Base-by-base conservation (phyloP, 2,797 vertebrate species). In the Thalassophryne amazonica region DNA sequence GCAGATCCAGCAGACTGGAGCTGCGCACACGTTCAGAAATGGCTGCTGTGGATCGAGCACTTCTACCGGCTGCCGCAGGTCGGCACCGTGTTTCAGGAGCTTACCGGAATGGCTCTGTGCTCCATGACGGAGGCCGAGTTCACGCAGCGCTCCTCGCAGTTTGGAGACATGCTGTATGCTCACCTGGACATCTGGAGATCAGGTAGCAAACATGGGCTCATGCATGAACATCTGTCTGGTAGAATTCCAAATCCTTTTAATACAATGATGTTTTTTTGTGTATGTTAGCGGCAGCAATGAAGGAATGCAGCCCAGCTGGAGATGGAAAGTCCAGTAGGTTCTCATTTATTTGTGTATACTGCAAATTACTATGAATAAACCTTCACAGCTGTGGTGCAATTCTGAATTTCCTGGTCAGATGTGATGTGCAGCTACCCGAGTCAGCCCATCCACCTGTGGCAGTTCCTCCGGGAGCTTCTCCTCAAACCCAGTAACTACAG, bases 101-200 rank as follows among this genome's bases (percentile, higher is more conserved):
- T 98, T 55, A 91, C 80, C 0, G 96, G 96, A 1, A 93, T 89
- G 59, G 93, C 95, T 41, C 80, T 98, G 51, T 98, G 95, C 1
- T 90, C 91, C 74, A 91, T 98, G 93, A 92, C 88, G 0, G 96
- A 97, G 69, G 92, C 93, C 18, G 92, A 96, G 80, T 98, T 98
- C 83, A 91, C 89, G 59, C 93, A 95, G 64, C 89, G 92, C 19
- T 94, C 93, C 0, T 89, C 89, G 0, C 68, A 92, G 73, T 93
- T 92, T 0, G 95, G 96, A 0, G 94, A 97, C 16, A 80, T 95
- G 36, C 81, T 98, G 58, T 91, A 95, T 0, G 96, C 96, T 27
- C 95, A 98, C 55, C 90, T 98, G 22, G 96, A 98, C 85, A 96
- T 98, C 79, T 98, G 95, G 96, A 97, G 93, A 72, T 98, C 95